phyloP scores from a whole-genome alignment of 2,888 invertebrate species.

The Gerosis bhagava region DNA sequence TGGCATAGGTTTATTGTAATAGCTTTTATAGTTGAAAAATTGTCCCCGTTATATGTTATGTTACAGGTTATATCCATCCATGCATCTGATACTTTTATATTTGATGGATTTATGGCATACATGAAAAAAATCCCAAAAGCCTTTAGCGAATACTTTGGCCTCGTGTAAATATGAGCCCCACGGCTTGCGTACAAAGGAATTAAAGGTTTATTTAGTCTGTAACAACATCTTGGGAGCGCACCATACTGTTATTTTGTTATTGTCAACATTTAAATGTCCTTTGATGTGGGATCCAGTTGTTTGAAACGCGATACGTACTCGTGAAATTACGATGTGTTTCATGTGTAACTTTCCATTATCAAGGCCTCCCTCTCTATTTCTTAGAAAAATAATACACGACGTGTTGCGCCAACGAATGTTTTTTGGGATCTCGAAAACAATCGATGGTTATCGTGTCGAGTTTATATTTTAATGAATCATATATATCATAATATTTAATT shows the following conservation, averaged over 20 bases:
- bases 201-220: conserved; percentile 47
- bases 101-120: conserved; percentile 13
- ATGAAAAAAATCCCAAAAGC: conserved; percentile 3
- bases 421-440: not conserved
- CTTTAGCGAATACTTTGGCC: conserved; percentile 5
- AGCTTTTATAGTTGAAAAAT: too few species aligned
- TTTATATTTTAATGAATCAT: too few species aligned
- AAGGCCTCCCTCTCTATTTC: conserved; percentile 10
- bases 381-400: conserved; percentile 10
- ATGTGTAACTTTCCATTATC: conserved; percentile 15
- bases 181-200: conserved; percentile 26
- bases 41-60: too few species aligned
- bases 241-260: conserved; percentile 53
- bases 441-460: not conserved
- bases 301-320: conserved; percentile 35
- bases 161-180: conserved; percentile 11
- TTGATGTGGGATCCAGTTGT: conserved; percentile 54
- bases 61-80: too few species aligned
- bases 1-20: too few species aligned
- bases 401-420: not conserved
- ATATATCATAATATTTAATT: too few species aligned
- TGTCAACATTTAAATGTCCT: conserved; percentile 61
- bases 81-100: too few species aligned
- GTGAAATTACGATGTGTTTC: conserved; percentile 14
- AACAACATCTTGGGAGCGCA: conserved; percentile 43